A percentile compares a stretch with the other conserved stretches of the same genome.
Conservation (phyloP, 2,888 invertebrate species). For the Tenodera sinensis region DNA sequence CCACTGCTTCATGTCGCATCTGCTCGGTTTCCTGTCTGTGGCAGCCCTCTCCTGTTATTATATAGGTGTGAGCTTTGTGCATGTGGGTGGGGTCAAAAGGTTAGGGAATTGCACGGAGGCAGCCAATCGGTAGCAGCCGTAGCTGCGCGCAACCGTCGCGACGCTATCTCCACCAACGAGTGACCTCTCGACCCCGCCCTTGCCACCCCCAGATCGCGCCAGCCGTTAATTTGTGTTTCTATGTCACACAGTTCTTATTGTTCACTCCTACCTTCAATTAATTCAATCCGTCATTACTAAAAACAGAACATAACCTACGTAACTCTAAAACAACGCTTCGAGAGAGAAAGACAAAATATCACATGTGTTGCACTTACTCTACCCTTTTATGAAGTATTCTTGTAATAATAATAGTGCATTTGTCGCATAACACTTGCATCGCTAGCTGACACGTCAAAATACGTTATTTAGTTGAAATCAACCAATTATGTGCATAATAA, state of each 20-base stretch:
- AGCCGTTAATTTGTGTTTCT: background rate
- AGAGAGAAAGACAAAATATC: too few relatives aligned
- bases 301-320: too few relatives aligned
- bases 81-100: conserved; percentile 14
- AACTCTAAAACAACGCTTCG: too few relatives aligned
- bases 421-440: too few relatives aligned
- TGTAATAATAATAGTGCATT: too few relatives aligned
- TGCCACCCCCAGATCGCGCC: background rate
- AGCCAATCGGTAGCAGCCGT: background rate
- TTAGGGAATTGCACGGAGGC: background rate
- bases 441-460: too few relatives aligned
- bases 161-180: conserved; percentile 6
- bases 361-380: too few relatives aligned
- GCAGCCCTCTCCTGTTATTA: background rate
- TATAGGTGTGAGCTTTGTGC: background rate
- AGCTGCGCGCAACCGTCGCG: background rate
- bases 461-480: too few relatives aligned
- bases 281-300: too few relatives aligned
- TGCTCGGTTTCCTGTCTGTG: background rate
- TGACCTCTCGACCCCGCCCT: conserved; percentile 8
- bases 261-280: too few relatives aligned
- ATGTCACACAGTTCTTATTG: background rate
- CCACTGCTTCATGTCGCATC: background rate
- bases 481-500: too few relatives aligned
- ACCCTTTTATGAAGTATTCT: too few relatives aligned